phyloP scores from a whole-genome alignment of 2,888 invertebrate species.

The Gastrophysa polygoni region DNA sequence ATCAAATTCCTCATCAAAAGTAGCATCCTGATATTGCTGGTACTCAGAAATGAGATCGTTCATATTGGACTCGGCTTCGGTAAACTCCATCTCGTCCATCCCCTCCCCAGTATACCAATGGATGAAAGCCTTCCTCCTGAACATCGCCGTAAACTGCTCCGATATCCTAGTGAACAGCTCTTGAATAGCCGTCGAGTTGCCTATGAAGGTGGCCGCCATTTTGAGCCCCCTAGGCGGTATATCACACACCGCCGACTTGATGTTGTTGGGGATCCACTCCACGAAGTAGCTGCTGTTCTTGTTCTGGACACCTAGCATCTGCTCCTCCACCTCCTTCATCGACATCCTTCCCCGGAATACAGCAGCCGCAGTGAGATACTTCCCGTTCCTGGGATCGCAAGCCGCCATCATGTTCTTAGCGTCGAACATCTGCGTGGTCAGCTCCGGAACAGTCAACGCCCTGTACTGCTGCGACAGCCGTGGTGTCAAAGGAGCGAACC shows the following conservation, averaged over 20 bases:
- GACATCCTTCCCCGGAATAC: constrained; percentile 73
- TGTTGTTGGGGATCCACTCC: constrained; percentile 82
- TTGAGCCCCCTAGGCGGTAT: constrained; percentile 90
- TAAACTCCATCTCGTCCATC: constrained; percentile 24
- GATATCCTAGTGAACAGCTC: constrained; percentile 89
- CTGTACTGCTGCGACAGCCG: constrained; percentile 82
- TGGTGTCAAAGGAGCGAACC: constrained; percentile 91
- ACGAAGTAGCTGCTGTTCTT: constrained; percentile 68
- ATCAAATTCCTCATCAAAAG: not conserved
- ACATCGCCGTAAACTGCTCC: constrained; percentile 75
- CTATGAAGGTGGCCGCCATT: constrained; percentile 94
- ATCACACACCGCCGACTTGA: constrained; percentile 91
- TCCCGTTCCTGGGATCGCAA: constrained; percentile 73
- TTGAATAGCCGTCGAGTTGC: constrained; percentile 90
- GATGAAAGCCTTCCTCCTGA: constrained; percentile 17
- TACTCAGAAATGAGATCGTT: constrained; percentile 20
- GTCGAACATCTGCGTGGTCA: constrained; percentile 80
- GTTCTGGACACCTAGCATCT: constrained; percentile 69
- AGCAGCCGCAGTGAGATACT: constrained; percentile 72
- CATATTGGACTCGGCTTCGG: constrained; percentile 20
- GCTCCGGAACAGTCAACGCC: constrained; percentile 74
- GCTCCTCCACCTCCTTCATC: constrained; percentile 79
- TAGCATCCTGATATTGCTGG: constrained; percentile 21
- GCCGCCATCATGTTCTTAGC: constrained; percentile 82
- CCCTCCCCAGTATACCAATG: constrained; percentile 26